Evolutionary conservation across 2,797 vertebrate species (phyloP), one percentile per base, ranked within the genome.

Genomic region (Tokudaia tokunoshimensis): DNA sequence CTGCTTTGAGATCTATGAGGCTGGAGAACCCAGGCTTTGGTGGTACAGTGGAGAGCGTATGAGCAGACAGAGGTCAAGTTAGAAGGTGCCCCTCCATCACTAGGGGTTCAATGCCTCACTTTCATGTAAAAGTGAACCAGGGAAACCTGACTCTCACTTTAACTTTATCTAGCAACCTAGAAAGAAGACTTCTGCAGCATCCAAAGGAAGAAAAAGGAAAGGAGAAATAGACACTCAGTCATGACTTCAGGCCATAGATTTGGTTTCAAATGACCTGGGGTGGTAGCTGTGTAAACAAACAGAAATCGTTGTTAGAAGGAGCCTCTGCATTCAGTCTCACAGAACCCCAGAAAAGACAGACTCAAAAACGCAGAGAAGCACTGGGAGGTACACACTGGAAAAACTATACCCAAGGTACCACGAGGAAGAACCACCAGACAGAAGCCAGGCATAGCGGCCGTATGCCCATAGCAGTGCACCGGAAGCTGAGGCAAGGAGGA

Each of bases 21-120:
- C 17, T 59, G 72, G 22, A 19, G 12, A 67, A 41, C 7, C 19
- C 6, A 3, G 61, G 52, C 52, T 89, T 78, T 29, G 63, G 44
- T 44, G 29, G 61, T 34, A 86, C 41, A 0, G 6, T 67, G 7
- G n/a, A 31, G 24, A 4, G 2, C 3, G n/a, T 6, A 11, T 1
- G 24, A 20, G 4, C 2, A 75, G 52, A 41, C 59, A 47, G 57
- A 52, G n/a, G 29, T 34, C 88, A 47, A 44, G 61, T 31, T 44
- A 1, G 14, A 15, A 55, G 59, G 63, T 10, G 2, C 20, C 31
- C 55, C 59, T 74, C 7, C 0, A 0, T 31, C 70, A 74, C 59
- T 26, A 2, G 34, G 84, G 47, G 61, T 19, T 19, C 59, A 37
- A 20, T 11, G 6, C 41, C 37, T 37, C 12, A 0, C 14, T 8